phyloP scores from a whole-genome alignment of 2,888 invertebrate species.

The Amphipyra berbera region DNA sequence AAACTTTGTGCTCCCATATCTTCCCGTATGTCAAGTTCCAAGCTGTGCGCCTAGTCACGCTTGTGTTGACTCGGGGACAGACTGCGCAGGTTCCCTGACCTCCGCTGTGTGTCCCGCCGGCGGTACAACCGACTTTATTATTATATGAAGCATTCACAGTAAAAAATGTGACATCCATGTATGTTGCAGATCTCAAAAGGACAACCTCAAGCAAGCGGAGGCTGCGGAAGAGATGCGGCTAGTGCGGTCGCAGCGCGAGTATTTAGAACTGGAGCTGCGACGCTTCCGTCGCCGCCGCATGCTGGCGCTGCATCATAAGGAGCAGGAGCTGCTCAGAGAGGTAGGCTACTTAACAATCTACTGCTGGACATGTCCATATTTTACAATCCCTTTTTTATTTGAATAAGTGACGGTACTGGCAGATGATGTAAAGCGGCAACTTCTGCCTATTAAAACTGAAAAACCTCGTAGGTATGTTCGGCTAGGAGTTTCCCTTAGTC shows the following conservation, averaged over 20 bases:
- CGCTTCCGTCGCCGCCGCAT: slow-evolving; percentile 97
- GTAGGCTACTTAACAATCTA: slow-evolving; percentile 79
- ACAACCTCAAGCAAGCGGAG: slow-evolving; percentile 96
- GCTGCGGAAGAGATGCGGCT: slow-evolving; percentile 97
- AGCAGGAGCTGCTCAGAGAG: slow-evolving; percentile 97
- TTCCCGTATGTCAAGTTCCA: too few species aligned
- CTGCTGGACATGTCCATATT: not conserved
- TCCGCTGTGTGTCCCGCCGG: too few species aligned
- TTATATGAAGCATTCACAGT: not conserved
- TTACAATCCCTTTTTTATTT: not conserved
- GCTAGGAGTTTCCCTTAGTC: too few species aligned
- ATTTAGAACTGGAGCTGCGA: slow-evolving; percentile 97
- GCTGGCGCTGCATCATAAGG: slow-evolving; percentile 95
- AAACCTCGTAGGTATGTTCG: too few species aligned
- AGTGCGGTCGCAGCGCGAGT: slow-evolving; percentile 96
- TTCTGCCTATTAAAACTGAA: too few species aligned
- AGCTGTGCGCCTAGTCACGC: too few species aligned
- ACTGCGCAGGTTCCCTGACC: too few species aligned
- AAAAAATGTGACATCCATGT: not conserved
- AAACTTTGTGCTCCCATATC: too few species aligned
- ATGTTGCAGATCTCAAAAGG: slow-evolving; percentile 93
- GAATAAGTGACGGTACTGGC: too few species aligned
- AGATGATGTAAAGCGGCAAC: too few species aligned
- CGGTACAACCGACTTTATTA: too few species aligned
- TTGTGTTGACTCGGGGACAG: too few species aligned